Conservation (phyloP, 2,797 vertebrate species). For the Melanotaenia boesemani region DNA sequence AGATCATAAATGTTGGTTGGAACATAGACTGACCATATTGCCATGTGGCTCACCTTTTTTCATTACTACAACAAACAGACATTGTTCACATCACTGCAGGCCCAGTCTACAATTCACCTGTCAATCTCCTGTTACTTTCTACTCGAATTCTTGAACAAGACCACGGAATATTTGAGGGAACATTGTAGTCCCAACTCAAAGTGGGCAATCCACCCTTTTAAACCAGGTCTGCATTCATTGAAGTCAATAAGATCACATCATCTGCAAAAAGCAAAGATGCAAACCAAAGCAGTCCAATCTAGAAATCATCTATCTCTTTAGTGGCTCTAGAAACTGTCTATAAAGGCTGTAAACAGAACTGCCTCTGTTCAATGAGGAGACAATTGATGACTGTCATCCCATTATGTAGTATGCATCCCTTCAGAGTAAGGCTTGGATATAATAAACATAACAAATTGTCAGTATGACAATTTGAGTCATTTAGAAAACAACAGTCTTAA, state of each 20-base stretch:
- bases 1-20: not conserved
- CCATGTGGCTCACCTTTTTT: not conserved
- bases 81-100: too few species aligned
- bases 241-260: not conserved
- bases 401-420: not conserved
- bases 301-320: not conserved
- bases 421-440: conserved; percentile 4
- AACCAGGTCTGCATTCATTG: not conserved
- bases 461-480: conserved; percentile 15
- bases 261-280: not conserved
- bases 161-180: not conserved
- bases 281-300: not conserved
- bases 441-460: conserved; percentile 10
- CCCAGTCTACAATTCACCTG: not conserved
- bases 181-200: not conserved
- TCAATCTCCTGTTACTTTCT: not conserved
- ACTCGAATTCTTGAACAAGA: not conserved
- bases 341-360: not conserved
- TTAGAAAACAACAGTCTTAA: conserved; percentile 13
- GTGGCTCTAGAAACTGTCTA: not conserved
- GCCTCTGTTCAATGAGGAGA: not conserved
- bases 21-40: not conserved
- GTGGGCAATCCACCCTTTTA: not conserved
- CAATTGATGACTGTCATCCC: not conserved
- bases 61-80: too few species aligned